These are phyloP conservation scores for Cerastis leucographa DNA, from an alignment of 2,888 invertebrate genomes.

Conservation along the genomic window DNA sequence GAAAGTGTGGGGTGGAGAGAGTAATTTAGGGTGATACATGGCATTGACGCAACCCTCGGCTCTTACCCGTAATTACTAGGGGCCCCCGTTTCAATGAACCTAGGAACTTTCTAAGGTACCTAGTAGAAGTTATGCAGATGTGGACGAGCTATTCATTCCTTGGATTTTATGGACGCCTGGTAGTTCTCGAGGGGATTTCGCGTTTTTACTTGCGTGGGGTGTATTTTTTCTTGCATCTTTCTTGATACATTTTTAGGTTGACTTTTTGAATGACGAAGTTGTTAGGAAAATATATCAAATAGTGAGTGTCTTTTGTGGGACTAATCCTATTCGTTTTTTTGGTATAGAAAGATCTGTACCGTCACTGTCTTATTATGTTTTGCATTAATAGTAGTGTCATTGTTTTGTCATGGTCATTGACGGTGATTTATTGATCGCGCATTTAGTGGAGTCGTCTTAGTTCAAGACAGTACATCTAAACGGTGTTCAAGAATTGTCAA, in stretches of 20 bases:
- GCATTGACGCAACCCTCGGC: conserved; percentile 74
- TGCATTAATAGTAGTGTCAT: neutral
- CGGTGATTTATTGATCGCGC: neutral
- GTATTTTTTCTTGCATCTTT: conserved; percentile 2
- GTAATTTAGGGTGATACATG: conserved; percentile 86
- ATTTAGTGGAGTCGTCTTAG: neutral
- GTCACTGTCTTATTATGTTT: neutral
- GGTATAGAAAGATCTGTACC: too few relatives aligned
- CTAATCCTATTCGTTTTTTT: neutral
- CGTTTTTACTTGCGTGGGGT: conserved; percentile 1
- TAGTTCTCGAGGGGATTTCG: conserved; percentile 22
- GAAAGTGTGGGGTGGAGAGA: conserved; percentile 78
- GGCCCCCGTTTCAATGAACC: conserved; percentile 58
- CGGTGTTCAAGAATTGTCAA: neutral
- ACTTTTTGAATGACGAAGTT: neutral
- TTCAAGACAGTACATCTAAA: neutral
- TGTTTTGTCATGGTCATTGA: neutral
- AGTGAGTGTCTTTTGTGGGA: neutral
- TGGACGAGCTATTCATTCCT: conserved; percentile 40
- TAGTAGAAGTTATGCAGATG: conserved; percentile 54
- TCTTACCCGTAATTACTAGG: conserved; percentile 73
- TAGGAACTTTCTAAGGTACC: conserved; percentile 59
- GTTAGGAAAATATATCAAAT: neutral
- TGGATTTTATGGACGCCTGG: conserved; percentile 53
- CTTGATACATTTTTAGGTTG: neutral